These are phyloP conservation scores for Podarcis siculus DNA, from an alignment of 2,797 vertebrate genomes.

Conservation along the genomic window DNA sequence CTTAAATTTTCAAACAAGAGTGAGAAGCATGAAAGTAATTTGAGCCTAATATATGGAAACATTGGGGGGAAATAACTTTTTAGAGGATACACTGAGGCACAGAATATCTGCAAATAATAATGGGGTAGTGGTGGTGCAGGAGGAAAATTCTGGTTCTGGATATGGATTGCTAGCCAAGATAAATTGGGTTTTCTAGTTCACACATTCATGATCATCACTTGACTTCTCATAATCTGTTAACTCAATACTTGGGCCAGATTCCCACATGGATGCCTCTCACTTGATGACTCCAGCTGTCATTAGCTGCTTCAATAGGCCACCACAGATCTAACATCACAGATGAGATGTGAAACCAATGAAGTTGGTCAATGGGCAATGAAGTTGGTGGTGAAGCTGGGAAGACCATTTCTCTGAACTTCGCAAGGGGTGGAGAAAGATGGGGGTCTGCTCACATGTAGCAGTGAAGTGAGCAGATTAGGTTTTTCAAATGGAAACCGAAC, in stretches of 20 bases:
- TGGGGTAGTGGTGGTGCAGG: too few relatives aligned
- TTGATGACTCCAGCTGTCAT: too few relatives aligned
- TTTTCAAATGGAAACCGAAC: too few relatives aligned
- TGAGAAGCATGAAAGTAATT: conserved; percentile 11
- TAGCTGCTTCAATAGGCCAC: not conserved
- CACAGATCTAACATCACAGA: not conserved
- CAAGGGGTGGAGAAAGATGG: not conserved
- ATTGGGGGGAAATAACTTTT: not conserved
- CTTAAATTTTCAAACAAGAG: not conserved
- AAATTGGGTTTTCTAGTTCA: not conserved
- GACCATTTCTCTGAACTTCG: not conserved
- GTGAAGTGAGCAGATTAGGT: too few relatives aligned
- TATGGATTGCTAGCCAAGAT: not conserved
- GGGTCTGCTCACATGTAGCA: not conserved
- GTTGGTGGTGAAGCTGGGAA: not conserved
- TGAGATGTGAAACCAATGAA: not conserved
- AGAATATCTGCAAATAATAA: not conserved
- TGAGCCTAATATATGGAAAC: not conserved
- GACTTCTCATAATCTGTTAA: not conserved
- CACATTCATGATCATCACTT: not conserved
- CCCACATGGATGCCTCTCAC: not conserved
- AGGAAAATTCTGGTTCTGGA: not conserved
- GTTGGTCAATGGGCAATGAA: not conserved
- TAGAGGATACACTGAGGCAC: not conserved
- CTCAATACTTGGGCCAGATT: not conserved